Evolutionary conservation across 2,888 invertebrate genomes (phyloP), one percentile per base, ranked within the genome.

Genomic region (Scaptomyza polygonia): DNA sequence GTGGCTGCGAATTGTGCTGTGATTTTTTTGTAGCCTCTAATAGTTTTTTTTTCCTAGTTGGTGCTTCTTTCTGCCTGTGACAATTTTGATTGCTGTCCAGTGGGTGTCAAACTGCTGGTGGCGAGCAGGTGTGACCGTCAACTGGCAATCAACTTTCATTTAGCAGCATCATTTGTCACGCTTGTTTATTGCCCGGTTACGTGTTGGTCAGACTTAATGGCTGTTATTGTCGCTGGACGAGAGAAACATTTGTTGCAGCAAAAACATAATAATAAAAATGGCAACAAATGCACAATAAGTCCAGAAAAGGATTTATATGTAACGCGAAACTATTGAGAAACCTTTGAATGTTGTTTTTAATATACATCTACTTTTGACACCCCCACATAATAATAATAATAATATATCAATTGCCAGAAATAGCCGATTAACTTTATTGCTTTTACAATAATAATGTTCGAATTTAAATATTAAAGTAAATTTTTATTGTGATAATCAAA

Each of bases 121-220:
- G 29, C 34, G 29, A 36, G 9, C 16, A 39, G 39, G 81, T 81
- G 85, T 81, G 85, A 67, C 77, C 78, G 82, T 82, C 82, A 82
- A 76, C 86, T 86, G 86, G 90, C 90, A 90, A 91, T 90, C 90
- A 90, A 91, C 90, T 89, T 89, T 88, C 90, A 90, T 90, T 90
- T 90, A 90, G 90, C 89, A 89, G 89, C 89, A 90, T 91, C 90
- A 90, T 90, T 90, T 91, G 90, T 91, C 91, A 90, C 89, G 88
- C 85, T 86, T 89, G 81, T 89, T 89, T 89, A 87, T 88, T 83
- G 82, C 82, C 82, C 80, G 70, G 79, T 78, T 82, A 82, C 84
- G 82, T 82, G 82, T 72, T 82, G 82, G 79, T 66, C 84, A 75
- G 65, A 76, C 73, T 84, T 79, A 84, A 84, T 82, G 82, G 77